Evolutionary conservation across 1,140 invertebrate species (phyloP).

Genomic region (Scaptodrosophila lebanonensis): DNA sequence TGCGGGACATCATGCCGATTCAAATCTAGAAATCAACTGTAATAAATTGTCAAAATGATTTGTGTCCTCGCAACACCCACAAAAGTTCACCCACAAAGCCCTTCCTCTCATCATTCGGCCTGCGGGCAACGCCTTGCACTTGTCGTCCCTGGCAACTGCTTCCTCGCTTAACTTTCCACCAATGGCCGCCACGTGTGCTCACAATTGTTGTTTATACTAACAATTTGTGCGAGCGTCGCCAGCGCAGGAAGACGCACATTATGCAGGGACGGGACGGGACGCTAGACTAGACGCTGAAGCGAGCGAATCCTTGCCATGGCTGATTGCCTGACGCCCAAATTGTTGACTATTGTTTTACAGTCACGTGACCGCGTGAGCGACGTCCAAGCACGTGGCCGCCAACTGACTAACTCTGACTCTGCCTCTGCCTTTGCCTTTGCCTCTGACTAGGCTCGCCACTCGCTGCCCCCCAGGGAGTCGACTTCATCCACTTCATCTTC

Average conservation of each 20-base stretch:
- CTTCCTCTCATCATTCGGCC: not conserved
- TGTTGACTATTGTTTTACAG: slow-evolving; percentile 60
- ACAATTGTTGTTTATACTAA: slow-evolving; percentile 77
- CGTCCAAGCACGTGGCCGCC: slow-evolving; percentile 43
- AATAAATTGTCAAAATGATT: slow-evolving; percentile 60
- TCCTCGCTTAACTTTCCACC: slow-evolving; percentile 2
- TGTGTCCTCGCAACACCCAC: slow-evolving; percentile 5
- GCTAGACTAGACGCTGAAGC: slow-evolving; percentile 10
- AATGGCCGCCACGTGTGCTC: slow-evolving; percentile 65
- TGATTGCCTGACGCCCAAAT: slow-evolving; percentile 59
- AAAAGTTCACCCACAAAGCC: slow-evolving; percentile 2
- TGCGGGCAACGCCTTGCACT: slow-evolving; percentile 60
- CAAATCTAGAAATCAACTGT: slow-evolving; percentile 58
- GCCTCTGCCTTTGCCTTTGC: slow-evolving; percentile 14
- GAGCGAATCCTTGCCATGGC: slow-evolving; percentile 39
- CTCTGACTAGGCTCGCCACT: not conserved
- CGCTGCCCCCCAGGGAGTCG: slow-evolving; percentile 37
- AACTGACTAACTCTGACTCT: slow-evolving; percentile 34
- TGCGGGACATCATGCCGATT: slow-evolving; percentile 36
- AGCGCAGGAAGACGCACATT: slow-evolving; percentile 62
- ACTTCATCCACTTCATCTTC: slow-evolving; percentile 16
- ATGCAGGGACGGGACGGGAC: not conserved
- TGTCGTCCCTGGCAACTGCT: slow-evolving; percentile 39
- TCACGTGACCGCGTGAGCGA: slow-evolving; percentile 55
- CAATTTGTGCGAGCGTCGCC: slow-evolving; percentile 70